Base-by-base conservation (phyloP, 2,113 vertebrate genomes). In the Oncorhynchus keta region DNA sequence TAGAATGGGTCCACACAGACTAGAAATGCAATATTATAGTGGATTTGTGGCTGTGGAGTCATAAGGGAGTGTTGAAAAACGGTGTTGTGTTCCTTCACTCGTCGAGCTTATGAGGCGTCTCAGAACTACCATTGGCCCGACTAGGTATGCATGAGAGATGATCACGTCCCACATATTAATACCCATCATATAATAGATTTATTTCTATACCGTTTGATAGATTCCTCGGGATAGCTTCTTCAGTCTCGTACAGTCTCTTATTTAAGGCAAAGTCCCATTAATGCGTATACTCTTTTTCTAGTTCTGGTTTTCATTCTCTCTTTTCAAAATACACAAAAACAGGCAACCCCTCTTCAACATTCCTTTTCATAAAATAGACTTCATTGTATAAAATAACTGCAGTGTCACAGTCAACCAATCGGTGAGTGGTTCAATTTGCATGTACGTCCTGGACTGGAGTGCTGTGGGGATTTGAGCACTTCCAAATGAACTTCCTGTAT, bases 221-320 rank as follows among this genome's bases (percentile, higher is more conserved):
- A 93, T 93, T 90, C 93, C 95, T 95, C 93, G 91, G 89, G 88
- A 93, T 92, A 93, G 92, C 90, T 93, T 94, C 90, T 95, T 55
- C 51, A 93, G 92, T 69, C 95, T 93, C 93, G 92, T 93, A 93
- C 94, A 94, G 95, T 95, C 95, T 95, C 95, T 95, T 95, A 45
- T 45, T 45, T 98, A 98, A 98, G 97, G 97, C 97, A 95, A 97
- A 95, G 95, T 97, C 96, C 95, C 93, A 94, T 92, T 93, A 93
- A 93, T 91, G 92, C 92, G 93, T 93, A 39, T 39, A 39, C 39
- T 45, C 74, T 24, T 74, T 90, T 88, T 89, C 81, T 89, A 90
- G 88, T 92, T 92, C 91, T 92, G 85, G 30, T 88, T 92, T 93
- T 93, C 84, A 81, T 85, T 88, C 76, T 76, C 76, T 79, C 75